These are phyloP conservation scores for Lycaena phlaeas DNA, from an alignment of 2,888 invertebrate genomes.

Conservation along the genomic window DNA sequence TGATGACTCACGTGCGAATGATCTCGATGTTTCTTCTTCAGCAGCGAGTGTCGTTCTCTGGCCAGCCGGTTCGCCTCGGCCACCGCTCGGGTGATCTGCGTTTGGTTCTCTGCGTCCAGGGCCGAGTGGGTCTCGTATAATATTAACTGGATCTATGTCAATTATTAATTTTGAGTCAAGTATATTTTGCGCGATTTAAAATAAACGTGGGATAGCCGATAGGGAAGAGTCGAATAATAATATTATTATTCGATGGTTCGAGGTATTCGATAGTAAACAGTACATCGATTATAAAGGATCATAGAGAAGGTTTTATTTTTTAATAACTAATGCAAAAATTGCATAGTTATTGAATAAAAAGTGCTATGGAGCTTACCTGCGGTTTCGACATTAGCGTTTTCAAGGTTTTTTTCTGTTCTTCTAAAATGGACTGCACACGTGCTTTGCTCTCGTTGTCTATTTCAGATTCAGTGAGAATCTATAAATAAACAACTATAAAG, in stretches of 20 bases:
- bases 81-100: constrained; percentile 79
- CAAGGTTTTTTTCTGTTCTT: constrained; percentile 83
- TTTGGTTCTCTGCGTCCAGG: constrained; percentile 80
- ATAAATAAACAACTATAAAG: constrained; percentile 15
- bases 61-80: constrained; percentile 81
- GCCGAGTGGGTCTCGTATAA: constrained; percentile 88
- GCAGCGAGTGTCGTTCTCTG: constrained; percentile 76
- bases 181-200: too few species aligned
- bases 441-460: constrained; percentile 74
- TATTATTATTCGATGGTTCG: too few species aligned
- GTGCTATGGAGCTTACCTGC: too few species aligned
- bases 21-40: constrained; percentile 40
- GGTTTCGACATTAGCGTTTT: constrained; percentile 84
- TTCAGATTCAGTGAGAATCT: constrained; percentile 78
- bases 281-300: too few species aligned
- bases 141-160: constrained; percentile 79
- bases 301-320: too few species aligned
- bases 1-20: constrained; percentile 11
- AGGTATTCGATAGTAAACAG: too few species aligned
- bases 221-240: too few species aligned
- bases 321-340: too few species aligned
- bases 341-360: too few species aligned
- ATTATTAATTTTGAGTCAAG: background rate
- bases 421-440: constrained; percentile 77
- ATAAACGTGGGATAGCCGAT: too few species aligned